These are phyloP conservation scores for Dugesia japonica DNA, from an alignment of 2,888 invertebrate species.

Conservation along the genomic window DNA sequence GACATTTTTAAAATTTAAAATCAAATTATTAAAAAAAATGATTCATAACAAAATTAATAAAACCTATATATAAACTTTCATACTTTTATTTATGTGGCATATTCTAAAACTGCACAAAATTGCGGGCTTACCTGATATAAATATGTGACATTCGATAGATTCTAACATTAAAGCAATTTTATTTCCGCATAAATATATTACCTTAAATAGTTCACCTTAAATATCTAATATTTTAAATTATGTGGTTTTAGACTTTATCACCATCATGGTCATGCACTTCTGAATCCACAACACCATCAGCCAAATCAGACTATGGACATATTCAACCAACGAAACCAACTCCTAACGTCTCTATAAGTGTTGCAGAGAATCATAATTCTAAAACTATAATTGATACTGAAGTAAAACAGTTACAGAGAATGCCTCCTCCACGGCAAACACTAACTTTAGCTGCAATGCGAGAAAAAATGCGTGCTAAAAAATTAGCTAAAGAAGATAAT, in stretches of 20 bases:
- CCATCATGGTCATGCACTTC: neutral
- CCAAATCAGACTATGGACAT: constrained; percentile 1
- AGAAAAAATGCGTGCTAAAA: constrained; percentile 24
- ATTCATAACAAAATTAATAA: no score
- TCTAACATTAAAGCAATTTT: no score
- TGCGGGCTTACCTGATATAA: no score
- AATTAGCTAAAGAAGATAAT: neutral
- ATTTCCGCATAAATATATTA: no score
- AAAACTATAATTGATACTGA: neutral
- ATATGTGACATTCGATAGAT: no score
- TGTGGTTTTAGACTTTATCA: neutral
- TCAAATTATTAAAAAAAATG: no score
- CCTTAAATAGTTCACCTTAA: no score
- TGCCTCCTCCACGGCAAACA: constrained; percentile 27
- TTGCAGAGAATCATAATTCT: neutral
- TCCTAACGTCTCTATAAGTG: neutral
- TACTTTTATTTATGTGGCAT: no score
- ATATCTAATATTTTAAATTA: no score
- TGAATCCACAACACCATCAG: neutral
- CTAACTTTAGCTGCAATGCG: constrained; percentile 25
- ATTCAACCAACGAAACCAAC: neutral
- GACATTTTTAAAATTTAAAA: no score
- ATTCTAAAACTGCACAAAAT: no score
- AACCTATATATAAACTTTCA: no score
- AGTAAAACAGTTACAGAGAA: neutral